phyloP scores from a whole-genome alignment of 2,113 vertebrate species.

The Scophthalmus maximus region DNA sequence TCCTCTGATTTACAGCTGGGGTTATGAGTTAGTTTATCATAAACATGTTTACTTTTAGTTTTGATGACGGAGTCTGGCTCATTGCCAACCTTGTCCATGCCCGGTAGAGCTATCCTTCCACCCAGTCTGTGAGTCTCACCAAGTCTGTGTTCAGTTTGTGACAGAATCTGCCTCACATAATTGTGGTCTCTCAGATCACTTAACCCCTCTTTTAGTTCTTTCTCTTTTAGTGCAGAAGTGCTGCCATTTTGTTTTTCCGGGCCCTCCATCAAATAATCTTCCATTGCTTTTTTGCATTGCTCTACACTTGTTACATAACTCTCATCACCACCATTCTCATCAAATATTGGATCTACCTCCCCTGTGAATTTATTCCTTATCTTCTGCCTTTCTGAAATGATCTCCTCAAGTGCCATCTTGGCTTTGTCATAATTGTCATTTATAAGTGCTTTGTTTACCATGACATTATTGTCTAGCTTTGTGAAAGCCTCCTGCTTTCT shows the following conservation, averaged over 20 bases:
- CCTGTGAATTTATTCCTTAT: constrained; percentile 53
- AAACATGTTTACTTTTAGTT: constrained; percentile 24
- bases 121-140: constrained; percentile 48
- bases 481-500: constrained; percentile 35
- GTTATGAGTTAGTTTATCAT: constrained; percentile 18
- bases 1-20: constrained; percentile 14
- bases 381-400: constrained; percentile 76
- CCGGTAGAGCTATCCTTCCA: constrained; percentile 36
- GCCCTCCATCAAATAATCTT: constrained; percentile 1
- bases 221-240: constrained; percentile 36
- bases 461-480: constrained; percentile 57
- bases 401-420: constrained; percentile 79
- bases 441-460: constrained; percentile 65
- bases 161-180: constrained; percentile 66
- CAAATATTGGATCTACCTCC: constrained; percentile 13
- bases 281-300: constrained; percentile 32
- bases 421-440: constrained; percentile 79
- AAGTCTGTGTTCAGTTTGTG: constrained; percentile 61
- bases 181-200: constrained; percentile 66
- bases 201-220: constrained; percentile 59
- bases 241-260: constrained; percentile 31
- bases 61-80: background rate
- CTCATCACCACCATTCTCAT: constrained; percentile 34
- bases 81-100: constrained; percentile 17
- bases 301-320: constrained; percentile 23